These are phyloP conservation scores for Carlito syrichta DNA, from an alignment of 2,113 vertebrate genomes.

Conservation along the genomic window DNA sequence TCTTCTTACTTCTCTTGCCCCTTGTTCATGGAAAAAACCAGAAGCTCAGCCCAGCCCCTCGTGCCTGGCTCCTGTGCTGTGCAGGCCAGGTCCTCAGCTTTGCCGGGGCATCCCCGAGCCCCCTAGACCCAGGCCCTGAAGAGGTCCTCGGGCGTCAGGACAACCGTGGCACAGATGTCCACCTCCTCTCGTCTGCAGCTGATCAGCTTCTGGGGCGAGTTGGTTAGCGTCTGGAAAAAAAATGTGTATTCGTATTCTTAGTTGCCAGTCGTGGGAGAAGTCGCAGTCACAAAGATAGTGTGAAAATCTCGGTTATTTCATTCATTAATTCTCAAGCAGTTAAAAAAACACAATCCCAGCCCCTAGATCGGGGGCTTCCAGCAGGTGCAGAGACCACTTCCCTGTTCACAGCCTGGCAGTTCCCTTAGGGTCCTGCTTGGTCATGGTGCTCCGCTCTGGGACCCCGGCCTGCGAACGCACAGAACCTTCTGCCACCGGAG, in stretches of 20 bases:
- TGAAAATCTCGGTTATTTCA: background rate
- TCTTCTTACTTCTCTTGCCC: background rate
- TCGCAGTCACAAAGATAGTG: background rate
- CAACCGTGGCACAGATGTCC: constrained; percentile 60
- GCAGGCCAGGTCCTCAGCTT: background rate
- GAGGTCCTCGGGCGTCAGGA: constrained; percentile 70
- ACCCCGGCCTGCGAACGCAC: background rate
- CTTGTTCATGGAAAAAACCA: background rate
- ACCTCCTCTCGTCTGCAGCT: constrained; percentile 59
- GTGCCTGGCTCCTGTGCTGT: rapidly evolving
- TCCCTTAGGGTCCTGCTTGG: background rate
- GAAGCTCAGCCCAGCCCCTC: background rate
- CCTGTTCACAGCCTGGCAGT: background rate
- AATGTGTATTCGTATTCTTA: constrained; percentile 41
- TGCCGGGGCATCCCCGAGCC: background rate
- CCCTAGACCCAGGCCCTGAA: constrained; percentile 65
- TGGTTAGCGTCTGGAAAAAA: constrained; percentile 77
- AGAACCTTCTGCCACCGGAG: background rate
- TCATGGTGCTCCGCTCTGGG: background rate
- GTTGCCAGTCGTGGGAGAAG: background rate
- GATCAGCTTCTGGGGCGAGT: constrained; percentile 60
- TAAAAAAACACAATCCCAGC: background rate
- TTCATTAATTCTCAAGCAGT: background rate
- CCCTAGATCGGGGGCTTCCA: background rate
- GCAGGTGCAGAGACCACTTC: background rate